Evolutionary conservation across 2,888 invertebrate genomes (phyloP), one percentile per base, ranked within the genome.

Genomic region (Phrixothrix hirtus): DNA sequence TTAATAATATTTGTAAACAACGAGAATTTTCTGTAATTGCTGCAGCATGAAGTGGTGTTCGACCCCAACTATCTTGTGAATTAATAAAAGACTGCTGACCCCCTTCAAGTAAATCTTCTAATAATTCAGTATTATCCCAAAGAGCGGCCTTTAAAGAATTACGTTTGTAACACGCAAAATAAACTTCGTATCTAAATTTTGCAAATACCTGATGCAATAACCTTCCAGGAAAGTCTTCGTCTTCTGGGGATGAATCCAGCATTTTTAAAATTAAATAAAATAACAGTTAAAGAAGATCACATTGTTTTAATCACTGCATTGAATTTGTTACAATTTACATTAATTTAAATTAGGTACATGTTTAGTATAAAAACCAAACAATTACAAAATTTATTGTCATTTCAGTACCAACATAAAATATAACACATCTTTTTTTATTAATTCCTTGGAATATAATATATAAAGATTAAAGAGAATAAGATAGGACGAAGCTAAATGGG

Each of bases 41-140:
- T 1, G 92, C 91, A 0, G 92, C 90, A 74, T 92, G 92, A 13
- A 92, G 76, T 0, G 92, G 88, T 0, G 87, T 88, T 29, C 91
- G 78, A 0, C 86, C 86, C 81, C 85, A 85, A 1, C 83, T 81
- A 71, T 92, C 92, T 32, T 83, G 82, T 16, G 86, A 86, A 70
- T 90, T 84, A 30, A 87, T 80, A 73, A 72, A 80, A 14, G 67
- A 63, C 55, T 82, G 81, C 58, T 83, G 78, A 42, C 88, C 86
- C 0, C 90, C 90, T 31, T 83, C 80, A 4, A 93, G 67, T 16
- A 94, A 78, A 74, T 92, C 92, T 67, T 86, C 84, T n/a, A 93
- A 77, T 1, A 94, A 79, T 69, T 93, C 92, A 11, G 87, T 83
- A 69, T 93, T 93, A 73, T 92, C 92, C 92, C 93, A 93, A 10